phyloP scores from a whole-genome alignment of 2,797 vertebrate genomes.

The Amblyopsis hoosieri region DNA sequence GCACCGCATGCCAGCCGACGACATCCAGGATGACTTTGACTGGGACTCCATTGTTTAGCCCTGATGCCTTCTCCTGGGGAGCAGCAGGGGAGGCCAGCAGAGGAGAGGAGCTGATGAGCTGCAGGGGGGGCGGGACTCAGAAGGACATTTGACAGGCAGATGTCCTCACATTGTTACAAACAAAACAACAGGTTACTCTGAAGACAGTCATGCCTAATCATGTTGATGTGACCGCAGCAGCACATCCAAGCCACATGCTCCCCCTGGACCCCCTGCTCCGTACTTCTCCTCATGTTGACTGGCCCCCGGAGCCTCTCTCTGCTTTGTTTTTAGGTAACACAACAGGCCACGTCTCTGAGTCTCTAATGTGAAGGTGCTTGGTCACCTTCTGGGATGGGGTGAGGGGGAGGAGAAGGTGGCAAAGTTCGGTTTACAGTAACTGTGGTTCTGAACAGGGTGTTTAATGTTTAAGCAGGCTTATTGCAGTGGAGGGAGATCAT shows the following conservation, averaged over 20 bases:
- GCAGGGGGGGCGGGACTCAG: constrained; percentile 44
- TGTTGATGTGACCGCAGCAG: constrained; percentile 77
- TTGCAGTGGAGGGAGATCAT: constrained; percentile 18
- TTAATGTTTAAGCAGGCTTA: constrained; percentile 50
- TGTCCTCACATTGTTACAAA: constrained; percentile 77
- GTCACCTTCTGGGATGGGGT: constrained; percentile 51
- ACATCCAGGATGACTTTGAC: constrained; percentile 94
- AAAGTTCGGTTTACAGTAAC: constrained; percentile 63
- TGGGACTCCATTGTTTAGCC: constrained; percentile 94
- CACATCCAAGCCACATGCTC: constrained; percentile 75
- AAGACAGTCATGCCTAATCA: constrained; percentile 92
- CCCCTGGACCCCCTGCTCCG: constrained; percentile 51
- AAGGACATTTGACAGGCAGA: constrained; percentile 58
- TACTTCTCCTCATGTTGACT: constrained; percentile 81
- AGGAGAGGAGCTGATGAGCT: constrained; percentile 24
- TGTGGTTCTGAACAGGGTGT: constrained; percentile 62
- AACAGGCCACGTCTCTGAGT: constrained; percentile 64
- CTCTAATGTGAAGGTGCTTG: constrained; percentile 55
- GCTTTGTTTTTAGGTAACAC: constrained; percentile 58
- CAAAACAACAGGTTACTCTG: constrained; percentile 80
- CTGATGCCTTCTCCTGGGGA: constrained; percentile 20
- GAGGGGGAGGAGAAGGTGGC: constrained; percentile 39
- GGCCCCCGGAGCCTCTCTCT: constrained; percentile 83
- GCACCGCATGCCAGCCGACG: constrained; percentile 88
- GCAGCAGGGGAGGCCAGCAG: background rate